phyloP scores from a whole-genome alignment of 1,140 invertebrate species.

The Ridgeia piscesae region DNA sequence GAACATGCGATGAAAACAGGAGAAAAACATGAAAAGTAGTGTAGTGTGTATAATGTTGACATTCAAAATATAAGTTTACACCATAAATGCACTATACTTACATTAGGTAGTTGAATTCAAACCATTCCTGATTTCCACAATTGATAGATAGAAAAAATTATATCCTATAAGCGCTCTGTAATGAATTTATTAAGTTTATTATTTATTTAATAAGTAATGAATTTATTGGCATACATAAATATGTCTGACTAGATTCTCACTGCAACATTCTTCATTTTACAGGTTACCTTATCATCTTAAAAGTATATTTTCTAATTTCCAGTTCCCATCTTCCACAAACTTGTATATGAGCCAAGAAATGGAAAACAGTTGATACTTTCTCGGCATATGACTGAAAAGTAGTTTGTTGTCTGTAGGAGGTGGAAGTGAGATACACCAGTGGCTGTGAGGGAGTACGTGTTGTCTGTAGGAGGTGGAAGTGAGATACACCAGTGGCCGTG shows the following conservation, averaged over 20 bases:
- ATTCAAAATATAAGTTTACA: no score
- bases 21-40: no score
- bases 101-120: neutral
- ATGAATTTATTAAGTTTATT: no score
- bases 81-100: no score
- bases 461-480: neutral
- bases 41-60: no score
- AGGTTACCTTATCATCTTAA: no score
- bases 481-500: neutral
- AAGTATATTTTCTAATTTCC: neutral
- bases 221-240: no score
- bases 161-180: no score
- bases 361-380: neutral
- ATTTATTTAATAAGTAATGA: no score
- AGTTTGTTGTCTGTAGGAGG: neutral
- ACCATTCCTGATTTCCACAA: neutral
- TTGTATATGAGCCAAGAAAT: neutral
- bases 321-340: neutral
- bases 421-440: neutral
- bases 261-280: no score
- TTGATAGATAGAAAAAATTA: neutral
- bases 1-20: no score
- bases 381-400: neutral
- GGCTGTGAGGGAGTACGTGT: conserved; percentile 21
- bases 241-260: no score